Percentiles rank a stretch among this genome's conserved stretches.
Conservation (phyloP, 2,888 invertebrate genomes). For the Synanthedon myopaeformis region DNA sequence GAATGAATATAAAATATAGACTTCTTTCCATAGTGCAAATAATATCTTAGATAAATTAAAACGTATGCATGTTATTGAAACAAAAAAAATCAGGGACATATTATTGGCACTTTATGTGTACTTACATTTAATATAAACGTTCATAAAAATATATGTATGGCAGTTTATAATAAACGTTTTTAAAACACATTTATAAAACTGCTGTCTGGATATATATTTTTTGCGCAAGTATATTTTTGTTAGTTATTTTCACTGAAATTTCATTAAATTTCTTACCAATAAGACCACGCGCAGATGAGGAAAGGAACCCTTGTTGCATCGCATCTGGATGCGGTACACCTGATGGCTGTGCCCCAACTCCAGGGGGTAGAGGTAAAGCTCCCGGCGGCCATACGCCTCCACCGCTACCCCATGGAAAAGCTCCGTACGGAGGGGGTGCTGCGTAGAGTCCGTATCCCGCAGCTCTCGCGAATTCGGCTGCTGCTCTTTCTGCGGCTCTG, state of each 20-base stretch:
- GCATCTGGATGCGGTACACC: constrained; percentile 58
- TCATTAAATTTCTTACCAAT: constrained; percentile 10
- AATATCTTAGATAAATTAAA: too few species aligned
- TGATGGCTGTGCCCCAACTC: constrained; percentile 53
- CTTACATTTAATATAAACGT: too few species aligned
- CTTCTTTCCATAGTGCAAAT: too few species aligned
- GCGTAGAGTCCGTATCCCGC: constrained; percentile 90
- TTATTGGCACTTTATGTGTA: too few species aligned
- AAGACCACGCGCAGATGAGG: constrained; percentile 13
- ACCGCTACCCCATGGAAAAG: constrained; percentile 66
- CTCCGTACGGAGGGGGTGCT: constrained; percentile 78
- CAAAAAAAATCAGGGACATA: too few species aligned
- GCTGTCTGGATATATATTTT: too few species aligned
- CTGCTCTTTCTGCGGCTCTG: constrained; percentile 95
- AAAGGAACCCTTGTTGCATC: constrained; percentile 53
- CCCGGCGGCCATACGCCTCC: constrained; percentile 71
- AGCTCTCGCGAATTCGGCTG: constrained; percentile 93
- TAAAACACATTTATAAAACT: too few species aligned
- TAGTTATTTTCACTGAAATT: neutral
- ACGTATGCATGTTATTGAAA: too few species aligned
- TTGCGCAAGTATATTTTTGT: constrained; percentile 7
- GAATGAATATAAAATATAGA: too few species aligned
- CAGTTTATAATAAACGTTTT: too few species aligned
- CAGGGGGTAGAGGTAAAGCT: constrained; percentile 62
- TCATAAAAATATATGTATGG: too few species aligned